These are phyloP conservation scores for Calliphora vicina DNA, from an alignment of 1,140 invertebrate species.

Conservation along the genomic window DNA sequence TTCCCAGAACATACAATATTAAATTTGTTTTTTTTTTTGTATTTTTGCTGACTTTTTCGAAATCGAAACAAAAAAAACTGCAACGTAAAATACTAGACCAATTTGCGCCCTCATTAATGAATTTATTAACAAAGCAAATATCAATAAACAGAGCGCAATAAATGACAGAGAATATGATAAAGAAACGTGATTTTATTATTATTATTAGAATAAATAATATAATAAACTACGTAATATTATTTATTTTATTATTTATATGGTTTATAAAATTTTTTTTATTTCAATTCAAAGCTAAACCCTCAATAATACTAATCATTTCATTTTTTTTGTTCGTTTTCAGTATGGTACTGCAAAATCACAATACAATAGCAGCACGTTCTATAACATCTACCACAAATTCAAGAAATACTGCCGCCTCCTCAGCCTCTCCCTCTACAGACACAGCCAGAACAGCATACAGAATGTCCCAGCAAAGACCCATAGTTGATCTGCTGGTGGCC, in stretches of 20 bases:
- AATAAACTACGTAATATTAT: neutral
- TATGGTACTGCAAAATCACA: slow-evolving; percentile 60
- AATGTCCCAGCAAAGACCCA: slow-evolving; percentile 55
- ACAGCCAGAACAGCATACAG: slow-evolving; percentile 40
- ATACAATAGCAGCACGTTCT: slow-evolving; percentile 55
- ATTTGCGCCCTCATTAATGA: too few relatives aligned
- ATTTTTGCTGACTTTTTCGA: too few relatives aligned
- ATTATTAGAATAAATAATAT: neutral
- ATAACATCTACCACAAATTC: slow-evolving; percentile 43
- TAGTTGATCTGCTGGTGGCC: slow-evolving; percentile 56
- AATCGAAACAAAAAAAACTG: too few relatives aligned
- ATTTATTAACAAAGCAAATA: too few relatives aligned
- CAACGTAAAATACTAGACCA: too few relatives aligned
- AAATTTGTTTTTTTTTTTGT: too few relatives aligned
- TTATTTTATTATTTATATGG: neutral
- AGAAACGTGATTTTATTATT: neutral
- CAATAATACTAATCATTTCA: neutral
- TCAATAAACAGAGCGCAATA: too few relatives aligned
- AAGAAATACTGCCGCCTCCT: slow-evolving; percentile 38
- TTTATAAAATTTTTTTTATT: too few relatives aligned
- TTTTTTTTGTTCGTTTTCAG: slow-evolving; percentile 40
- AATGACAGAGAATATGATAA: neutral
- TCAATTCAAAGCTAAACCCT: too few relatives aligned
- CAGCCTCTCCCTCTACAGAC: slow-evolving; percentile 37
- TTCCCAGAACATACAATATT: too few relatives aligned